Evolutionary conservation across 1,140 invertebrate genomes (phyloP).

Genomic region (Drosophila lacteicornis): DNA sequence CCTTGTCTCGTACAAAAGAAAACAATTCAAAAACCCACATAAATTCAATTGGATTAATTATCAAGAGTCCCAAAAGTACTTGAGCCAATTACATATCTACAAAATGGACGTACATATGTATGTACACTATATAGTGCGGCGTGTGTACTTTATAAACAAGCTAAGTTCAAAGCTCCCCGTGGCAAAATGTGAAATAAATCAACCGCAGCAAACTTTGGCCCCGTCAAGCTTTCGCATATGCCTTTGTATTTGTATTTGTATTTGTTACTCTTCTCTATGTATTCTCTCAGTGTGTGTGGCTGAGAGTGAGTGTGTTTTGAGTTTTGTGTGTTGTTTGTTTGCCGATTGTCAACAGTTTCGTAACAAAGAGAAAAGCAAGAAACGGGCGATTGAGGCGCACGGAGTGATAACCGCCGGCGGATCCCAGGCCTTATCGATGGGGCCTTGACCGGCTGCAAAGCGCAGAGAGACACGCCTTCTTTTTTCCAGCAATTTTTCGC

Average conservation of each 20-base stretch:
- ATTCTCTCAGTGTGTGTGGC: slow-evolving; percentile 31
- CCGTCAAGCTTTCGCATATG: slow-evolving; percentile 31
- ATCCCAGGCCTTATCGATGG: slow-evolving; percentile 22
- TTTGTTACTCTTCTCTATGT: slow-evolving; percentile 17
- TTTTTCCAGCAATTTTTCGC: slow-evolving; percentile 16
- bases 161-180: slow-evolving; percentile 54
- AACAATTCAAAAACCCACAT: slow-evolving; percentile 31
- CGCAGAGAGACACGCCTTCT: slow-evolving; percentile 29
- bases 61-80: slow-evolving; percentile 29
- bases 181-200: slow-evolving; percentile 47
- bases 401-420: slow-evolving; percentile 48
- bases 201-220: slow-evolving; percentile 51
- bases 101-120: slow-evolving; percentile 4
- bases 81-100: slow-evolving; percentile 24
- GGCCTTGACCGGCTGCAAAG: slow-evolving; percentile 34
- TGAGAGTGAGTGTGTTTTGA: slow-evolving; percentile 1
- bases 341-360: slow-evolving; percentile 62
- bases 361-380: slow-evolving; percentile 68
- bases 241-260: slow-evolving; percentile 10
- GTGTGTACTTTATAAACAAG: slow-evolving; percentile 36
- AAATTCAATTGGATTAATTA: slow-evolving; percentile 54
- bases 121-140: slow-evolving; percentile 13
- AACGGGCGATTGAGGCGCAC: slow-evolving; percentile 16
- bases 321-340: slow-evolving; percentile 55
- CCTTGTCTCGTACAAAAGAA: slow-evolving; percentile 23